Base-by-base conservation (phyloP, 30 jellyfish, hydroid and myxozoan genomes). In the Catostylus mosaicus region DNA sequence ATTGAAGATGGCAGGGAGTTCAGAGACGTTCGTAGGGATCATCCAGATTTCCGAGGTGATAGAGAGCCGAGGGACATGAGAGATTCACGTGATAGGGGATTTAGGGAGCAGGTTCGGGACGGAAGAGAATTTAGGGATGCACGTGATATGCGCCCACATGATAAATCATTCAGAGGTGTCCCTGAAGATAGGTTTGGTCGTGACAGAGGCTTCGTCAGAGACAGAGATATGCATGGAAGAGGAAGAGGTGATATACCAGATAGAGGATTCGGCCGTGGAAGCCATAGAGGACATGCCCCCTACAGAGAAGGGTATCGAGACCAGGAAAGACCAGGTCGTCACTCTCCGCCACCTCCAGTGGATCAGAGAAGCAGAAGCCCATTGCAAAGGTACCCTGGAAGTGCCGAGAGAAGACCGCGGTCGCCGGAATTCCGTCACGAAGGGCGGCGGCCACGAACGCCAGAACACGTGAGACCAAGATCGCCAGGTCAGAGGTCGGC, bases 311-410 rank as follows among this genome's bases (percentile, higher is more conserved):
- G 72, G 23, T 68, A 30, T n/a, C 73, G 94, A 24, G 94, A 84
- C 36, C 82, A 35, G 54, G 94, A 84, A 8, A 57, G 94, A 32
- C 75, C 86, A 5, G 86, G 77, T 38, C 89, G 96, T 24, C 85
- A 86, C 36, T 61, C 88, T 2, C 86, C 87, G 18, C 88, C 96
- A 14, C 75, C 56, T 16, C 86, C 85, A 10, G 68, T 61, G 19
- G 90, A 86, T 22, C 82, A 73, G 16, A 72, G 96, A 35, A 68
- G 80, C 33, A 85, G 89, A 2, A 86, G 89, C 34, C 96, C 96
- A 23, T 27, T 76, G 30, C 85, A 73, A 36, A 47, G 90, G 27
- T 86, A 86, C 63, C 85, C 59, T 9, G 73, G 30, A 20, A 45
- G 73, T 34, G 80, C 70, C 29, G 86, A 80, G 12, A 56, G 92